A percentile compares a stretch with the other conserved stretches of the same genome.
Conservation (phyloP, 2,888 invertebrate species). For the Epistrophe eligans region DNA sequence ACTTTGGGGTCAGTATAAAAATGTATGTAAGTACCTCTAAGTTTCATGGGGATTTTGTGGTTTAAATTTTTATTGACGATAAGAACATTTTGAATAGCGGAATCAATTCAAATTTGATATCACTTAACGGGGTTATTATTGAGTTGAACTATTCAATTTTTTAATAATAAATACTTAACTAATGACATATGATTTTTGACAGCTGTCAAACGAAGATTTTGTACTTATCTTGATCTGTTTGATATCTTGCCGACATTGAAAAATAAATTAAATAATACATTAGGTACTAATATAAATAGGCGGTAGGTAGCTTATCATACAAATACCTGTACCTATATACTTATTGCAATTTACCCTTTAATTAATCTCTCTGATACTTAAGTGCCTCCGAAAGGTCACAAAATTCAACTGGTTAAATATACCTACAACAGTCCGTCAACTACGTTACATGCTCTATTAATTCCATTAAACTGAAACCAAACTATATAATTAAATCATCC, state of each 20-base stretch:
- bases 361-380: no score
- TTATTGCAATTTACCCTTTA: no score
- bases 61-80: slow-evolving; percentile 17
- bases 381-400: no score
- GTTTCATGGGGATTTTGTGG: background rate
- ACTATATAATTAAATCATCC: background rate
- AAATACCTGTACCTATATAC: no score
- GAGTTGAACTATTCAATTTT: slow-evolving; percentile 43
- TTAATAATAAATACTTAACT: background rate
- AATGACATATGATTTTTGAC: slow-evolving; percentile 28
- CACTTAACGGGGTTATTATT: slow-evolving; percentile 46
- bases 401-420: background rate
- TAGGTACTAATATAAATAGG: no score
- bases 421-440: background rate
- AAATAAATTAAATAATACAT: background rate
- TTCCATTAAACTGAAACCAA: background rate
- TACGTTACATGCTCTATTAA: background rate
- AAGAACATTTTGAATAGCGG: slow-evolving; percentile 29
- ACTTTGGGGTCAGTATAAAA: slow-evolving; percentile 45
- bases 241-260: slow-evolving; percentile 9
- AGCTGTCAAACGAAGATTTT: slow-evolving; percentile 32
- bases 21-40: background rate
- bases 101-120: slow-evolving; percentile 42
- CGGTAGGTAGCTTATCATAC: no score
- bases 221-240: background rate